Conservation (phyloP, 92 coral and sea anemone species). For the Zoanthus solanderi region DNA sequence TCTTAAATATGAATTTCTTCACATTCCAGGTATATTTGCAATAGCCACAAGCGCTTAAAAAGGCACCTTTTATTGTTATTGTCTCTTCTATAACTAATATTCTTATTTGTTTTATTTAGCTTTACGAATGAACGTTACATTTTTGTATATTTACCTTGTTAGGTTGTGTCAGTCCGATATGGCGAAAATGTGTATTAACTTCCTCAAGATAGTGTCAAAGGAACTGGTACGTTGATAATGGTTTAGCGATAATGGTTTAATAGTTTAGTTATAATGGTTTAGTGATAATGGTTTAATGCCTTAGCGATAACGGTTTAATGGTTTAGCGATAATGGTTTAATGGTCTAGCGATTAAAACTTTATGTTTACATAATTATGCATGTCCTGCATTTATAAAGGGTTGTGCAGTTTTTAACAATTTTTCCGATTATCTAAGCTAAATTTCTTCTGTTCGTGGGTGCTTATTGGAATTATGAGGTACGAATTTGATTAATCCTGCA, state of each 20-base stretch:
- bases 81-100: not conserved
- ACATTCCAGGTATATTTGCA: no score
- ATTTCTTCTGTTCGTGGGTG: not conserved
- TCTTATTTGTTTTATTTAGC: not conserved
- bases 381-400: no score
- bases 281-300: not conserved
- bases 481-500: not conserved
- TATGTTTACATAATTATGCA: no score
- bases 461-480: not conserved
- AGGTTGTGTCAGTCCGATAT: constrained; percentile 97
- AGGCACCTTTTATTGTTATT: not conserved
- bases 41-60: no score
- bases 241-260: not conserved
- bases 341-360: not conserved
- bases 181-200: constrained; percentile 97
- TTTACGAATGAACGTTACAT: not conserved
- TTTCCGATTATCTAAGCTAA: not conserved
- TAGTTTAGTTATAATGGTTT: not conserved
- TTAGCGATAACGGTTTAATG: not conserved
- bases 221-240: constrained; percentile 82
- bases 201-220: constrained; percentile 85
- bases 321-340: not conserved
- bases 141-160: not conserved
- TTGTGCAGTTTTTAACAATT: no score
- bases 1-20: no score